Evolutionary conservation across 2,113 vertebrate genomes (phyloP).

Genomic region (Hucho hucho): DNA sequence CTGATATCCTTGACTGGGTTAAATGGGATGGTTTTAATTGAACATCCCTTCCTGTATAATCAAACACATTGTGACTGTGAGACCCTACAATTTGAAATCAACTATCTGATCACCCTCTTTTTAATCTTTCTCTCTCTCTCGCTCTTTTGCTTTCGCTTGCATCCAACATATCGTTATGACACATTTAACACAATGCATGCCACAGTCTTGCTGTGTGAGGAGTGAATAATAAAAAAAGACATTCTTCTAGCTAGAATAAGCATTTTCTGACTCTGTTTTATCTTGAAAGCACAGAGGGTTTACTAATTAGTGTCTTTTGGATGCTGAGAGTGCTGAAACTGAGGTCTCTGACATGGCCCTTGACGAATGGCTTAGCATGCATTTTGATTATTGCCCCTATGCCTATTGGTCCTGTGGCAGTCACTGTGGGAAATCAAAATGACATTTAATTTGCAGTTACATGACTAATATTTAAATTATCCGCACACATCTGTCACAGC

Average conservation of each 20-base stretch:
- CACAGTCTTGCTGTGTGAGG: neutral
- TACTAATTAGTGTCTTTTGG: constrained; percentile 37
- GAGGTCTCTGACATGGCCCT: constrained; percentile 29
- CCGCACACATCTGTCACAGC: constrained; percentile 41
- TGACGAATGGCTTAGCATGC: constrained; percentile 28
- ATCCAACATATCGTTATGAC: too few relatives aligned
- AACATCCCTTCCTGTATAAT: too few relatives aligned
- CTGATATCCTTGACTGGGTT: too few relatives aligned
- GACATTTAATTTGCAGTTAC: constrained; percentile 53
- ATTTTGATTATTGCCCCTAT: constrained; percentile 36
- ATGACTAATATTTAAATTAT: constrained; percentile 57
- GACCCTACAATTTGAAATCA: too few relatives aligned
- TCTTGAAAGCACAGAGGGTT: constrained; percentile 38
- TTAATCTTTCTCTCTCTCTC: too few relatives aligned
- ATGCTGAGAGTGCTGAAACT: constrained; percentile 27
- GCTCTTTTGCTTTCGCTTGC: too few relatives aligned
- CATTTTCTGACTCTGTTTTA: constrained; percentile 36
- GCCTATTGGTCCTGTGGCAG: constrained; percentile 26
- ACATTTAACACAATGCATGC: neutral
- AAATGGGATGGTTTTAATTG: too few relatives aligned
- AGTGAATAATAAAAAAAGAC: neutral
- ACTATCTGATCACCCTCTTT: too few relatives aligned
- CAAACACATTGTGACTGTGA: too few relatives aligned
- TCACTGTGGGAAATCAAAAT: constrained; percentile 44
- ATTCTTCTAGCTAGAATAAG: neutral